Conservation (phyloP, 2,888 invertebrate genomes). For the Acanthopleura granulata region DNA sequence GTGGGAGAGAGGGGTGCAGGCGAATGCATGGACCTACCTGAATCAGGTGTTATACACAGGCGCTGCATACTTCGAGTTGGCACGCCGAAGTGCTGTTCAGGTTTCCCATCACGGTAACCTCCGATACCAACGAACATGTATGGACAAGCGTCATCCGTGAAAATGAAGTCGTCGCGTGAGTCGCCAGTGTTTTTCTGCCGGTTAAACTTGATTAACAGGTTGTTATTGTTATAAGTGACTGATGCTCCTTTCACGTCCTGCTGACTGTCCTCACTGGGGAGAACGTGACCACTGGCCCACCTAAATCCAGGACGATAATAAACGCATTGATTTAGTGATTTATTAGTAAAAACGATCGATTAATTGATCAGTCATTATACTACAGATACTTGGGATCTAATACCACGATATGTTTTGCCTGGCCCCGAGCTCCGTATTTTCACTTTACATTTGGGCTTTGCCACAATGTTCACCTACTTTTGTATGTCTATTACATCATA, state of each 20-base stretch:
- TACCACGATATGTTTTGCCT: no score
- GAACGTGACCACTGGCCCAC: background rate
- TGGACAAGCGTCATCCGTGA: background rate
- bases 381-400: no score
- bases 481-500: no score
- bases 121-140: background rate
- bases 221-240: background rate
- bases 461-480: no score
- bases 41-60: background rate
- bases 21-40: background rate
- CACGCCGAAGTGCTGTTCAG: background rate
- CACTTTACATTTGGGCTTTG: no score
- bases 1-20: no score
- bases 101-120: background rate
- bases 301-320: background rate
- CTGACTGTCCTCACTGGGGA: background rate
- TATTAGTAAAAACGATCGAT: no score
- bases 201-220: background rate
- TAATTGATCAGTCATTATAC: no score
- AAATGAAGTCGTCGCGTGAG: background rate
- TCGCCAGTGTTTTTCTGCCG: background rate
- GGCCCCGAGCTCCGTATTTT: no score
- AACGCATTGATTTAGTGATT: background rate
- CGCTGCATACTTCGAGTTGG: background rate
- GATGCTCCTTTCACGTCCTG: background rate